A percentile compares a stretch with the other conserved stretches of the same genome.
Conservation (phyloP, 2,888 invertebrate species). For the Xestia c-nigrum region DNA sequence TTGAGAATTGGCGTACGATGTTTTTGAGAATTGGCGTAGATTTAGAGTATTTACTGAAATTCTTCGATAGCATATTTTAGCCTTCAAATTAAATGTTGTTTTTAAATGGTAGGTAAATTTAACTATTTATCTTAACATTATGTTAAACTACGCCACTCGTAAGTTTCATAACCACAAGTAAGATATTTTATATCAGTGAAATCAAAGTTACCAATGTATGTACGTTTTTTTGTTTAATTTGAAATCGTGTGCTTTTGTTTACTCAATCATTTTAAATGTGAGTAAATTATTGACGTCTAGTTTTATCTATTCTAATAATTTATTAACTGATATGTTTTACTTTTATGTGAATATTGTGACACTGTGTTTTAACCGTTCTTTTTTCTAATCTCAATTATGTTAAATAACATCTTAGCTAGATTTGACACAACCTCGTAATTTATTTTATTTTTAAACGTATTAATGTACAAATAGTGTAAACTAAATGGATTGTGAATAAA, state of each 20-base stretch:
- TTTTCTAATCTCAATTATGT: constrained; percentile 12
- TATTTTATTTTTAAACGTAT: constrained; percentile 62
- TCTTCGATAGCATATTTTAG: neutral
- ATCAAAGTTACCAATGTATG: constrained; percentile 37
- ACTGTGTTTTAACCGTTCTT: constrained; percentile 6
- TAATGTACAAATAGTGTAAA: constrained; percentile 67
- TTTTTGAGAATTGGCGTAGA: constrained; percentile 22
- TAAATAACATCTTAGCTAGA: constrained; percentile 34
- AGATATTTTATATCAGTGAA: constrained; percentile 22
- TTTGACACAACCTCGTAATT: constrained; percentile 57
- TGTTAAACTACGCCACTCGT: constrained; percentile 1
- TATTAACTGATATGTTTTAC: constrained; percentile 28
- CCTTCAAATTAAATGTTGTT: neutral
- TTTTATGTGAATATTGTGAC: constrained; percentile 46
- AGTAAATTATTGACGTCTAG: constrained; percentile 46
- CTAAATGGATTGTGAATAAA: constrained; percentile 73
- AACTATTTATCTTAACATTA: neutral
- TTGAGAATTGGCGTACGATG: constrained; percentile 11
- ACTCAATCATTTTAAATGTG: constrained; percentile 18
- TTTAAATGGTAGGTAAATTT: neutral
- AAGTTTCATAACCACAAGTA: neutral
- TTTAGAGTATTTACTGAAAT: neutral
- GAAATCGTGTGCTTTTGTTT: constrained; percentile 33
- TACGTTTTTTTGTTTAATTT: neutral
- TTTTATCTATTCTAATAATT: constrained; percentile 46